Evolutionary conservation across 2,888 invertebrate genomes (phyloP).

Genomic region (Volucella bombylans): DNA sequence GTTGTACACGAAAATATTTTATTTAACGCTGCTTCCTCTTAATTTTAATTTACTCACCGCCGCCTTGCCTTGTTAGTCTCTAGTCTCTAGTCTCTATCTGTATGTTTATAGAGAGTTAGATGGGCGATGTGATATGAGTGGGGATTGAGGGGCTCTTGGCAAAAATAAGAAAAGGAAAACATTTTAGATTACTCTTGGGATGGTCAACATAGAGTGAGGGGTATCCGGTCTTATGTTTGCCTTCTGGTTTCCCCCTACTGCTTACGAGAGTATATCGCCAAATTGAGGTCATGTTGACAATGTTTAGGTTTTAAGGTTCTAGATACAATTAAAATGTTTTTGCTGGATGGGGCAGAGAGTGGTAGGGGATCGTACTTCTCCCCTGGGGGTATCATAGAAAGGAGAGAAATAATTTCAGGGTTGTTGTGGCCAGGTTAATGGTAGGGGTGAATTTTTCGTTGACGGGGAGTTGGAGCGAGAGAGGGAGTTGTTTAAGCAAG

Average conservation of each 20-base stretch:
- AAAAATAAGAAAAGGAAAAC: conserved; percentile 30
- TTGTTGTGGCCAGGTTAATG: conserved; percentile 20
- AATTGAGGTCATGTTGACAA: conserved; percentile 73
- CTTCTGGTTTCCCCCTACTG: conserved; percentile 6
- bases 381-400: not conserved
- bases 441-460: not conserved
- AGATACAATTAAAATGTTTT: conserved; percentile 70
- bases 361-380: not conserved
- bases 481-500: not conserved
- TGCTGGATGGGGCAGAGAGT: not conserved
- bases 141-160: not conserved
- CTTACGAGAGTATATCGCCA: conserved; percentile 25
- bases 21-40: conserved; percentile 68
- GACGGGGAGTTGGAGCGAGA: not conserved
- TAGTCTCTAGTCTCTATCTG: conserved; percentile 23
- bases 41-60: conserved; percentile 68
- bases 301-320: conserved; percentile 71
- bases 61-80: conserved; percentile 40
- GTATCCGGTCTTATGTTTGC: conserved; percentile 9
- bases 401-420: conserved; percentile 41
- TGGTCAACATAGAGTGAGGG: not conserved
- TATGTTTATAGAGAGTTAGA: not conserved
- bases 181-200: conserved; percentile 51
- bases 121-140: not conserved
- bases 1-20: conserved; percentile 69